Conservation (phyloP, 2,888 invertebrate genomes). For the Leptinotarsa peninsularis region DNA sequence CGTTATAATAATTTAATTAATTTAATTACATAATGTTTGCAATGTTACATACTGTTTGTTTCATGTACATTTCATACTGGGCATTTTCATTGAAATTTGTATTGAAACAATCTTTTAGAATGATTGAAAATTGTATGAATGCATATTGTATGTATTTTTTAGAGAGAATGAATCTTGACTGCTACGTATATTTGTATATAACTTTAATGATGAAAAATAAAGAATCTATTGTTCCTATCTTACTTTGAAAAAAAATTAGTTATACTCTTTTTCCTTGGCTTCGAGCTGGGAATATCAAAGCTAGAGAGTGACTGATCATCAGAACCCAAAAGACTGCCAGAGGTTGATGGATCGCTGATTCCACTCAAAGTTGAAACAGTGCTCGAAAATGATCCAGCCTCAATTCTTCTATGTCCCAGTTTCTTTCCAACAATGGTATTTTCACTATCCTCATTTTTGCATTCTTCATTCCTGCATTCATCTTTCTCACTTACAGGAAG, state of each 20-base stretch:
- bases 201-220: too few species aligned
- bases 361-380: slow-evolving; percentile 79
- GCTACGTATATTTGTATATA: too few species aligned
- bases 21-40: too few species aligned
- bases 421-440: slow-evolving; percentile 47
- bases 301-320: slow-evolving; percentile 59
- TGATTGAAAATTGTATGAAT: too few species aligned
- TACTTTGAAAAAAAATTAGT: slow-evolving; percentile 76
- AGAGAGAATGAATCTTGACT: too few species aligned
- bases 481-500: slow-evolving; percentile 20
- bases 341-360: slow-evolving; percentile 77
- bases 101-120: too few species aligned
- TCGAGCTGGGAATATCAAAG: slow-evolving; percentile 61
- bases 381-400: slow-evolving; percentile 76
- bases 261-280: slow-evolving; percentile 72
- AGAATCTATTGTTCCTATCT: slow-evolving; percentile 32
- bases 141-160: too few species aligned
- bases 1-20: too few species aligned
- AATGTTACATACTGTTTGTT: too few species aligned
- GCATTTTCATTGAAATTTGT: too few species aligned
- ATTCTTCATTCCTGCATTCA: slow-evolving; percentile 29
- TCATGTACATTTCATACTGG: too few species aligned
- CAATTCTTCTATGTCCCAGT: slow-evolving; percentile 68
- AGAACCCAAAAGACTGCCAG: slow-evolving; percentile 68
- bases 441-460: slow-evolving; percentile 36